Base-by-base conservation (phyloP, 2,113 vertebrate species). In the Papio anubis region DNA sequence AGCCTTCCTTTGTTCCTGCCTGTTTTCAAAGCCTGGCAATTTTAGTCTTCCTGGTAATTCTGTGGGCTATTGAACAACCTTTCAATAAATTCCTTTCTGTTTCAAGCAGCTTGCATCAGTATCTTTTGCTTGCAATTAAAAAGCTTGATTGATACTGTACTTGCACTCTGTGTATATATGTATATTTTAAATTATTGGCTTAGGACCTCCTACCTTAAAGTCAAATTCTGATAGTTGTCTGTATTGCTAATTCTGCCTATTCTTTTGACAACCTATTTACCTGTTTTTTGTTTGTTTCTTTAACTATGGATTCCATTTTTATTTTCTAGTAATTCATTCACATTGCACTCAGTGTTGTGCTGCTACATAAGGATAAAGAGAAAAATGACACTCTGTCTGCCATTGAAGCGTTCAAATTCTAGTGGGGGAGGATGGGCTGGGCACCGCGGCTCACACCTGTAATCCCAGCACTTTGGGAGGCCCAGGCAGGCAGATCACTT, bases 271-370 rank as follows among this genome's bases (percentile, higher is more conserved):
- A 82, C 14, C 21, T 68, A 38, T 52, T 45, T 95, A 5, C 38
- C 45, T n/a, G 6, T 23, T 59, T 48, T 43, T 35, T 83, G 48
- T 52, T 59, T 87, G 16, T 75, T 89, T 70, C 55, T 14, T 85
- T 95, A 93, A 94, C 40, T 73, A 81, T 35, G 23, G 78, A 35
- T 30, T 61, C 64, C 8, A 4, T 82, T 93, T 95, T 76, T 38
- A 85, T 90, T 57, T 90, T 91, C 72, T 88, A 93, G 25, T n/a
- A 95, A 96, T 93, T 76, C 35, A 48, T 85, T 82, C 59, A 70
- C 86, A 72, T 52, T 52, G 35, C 66, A 43, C 25, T 85, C 57
- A 66, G 27, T 73, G 43, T 45, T 81, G 30, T 85, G 25, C 50
- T 83, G 72, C 30, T 72, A 50, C 93, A 8, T 93, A 45, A n/a